phyloP scores from a whole-genome alignment of 2,888 invertebrate genomes.

The Thysanoteuthis rhombus region DNA sequence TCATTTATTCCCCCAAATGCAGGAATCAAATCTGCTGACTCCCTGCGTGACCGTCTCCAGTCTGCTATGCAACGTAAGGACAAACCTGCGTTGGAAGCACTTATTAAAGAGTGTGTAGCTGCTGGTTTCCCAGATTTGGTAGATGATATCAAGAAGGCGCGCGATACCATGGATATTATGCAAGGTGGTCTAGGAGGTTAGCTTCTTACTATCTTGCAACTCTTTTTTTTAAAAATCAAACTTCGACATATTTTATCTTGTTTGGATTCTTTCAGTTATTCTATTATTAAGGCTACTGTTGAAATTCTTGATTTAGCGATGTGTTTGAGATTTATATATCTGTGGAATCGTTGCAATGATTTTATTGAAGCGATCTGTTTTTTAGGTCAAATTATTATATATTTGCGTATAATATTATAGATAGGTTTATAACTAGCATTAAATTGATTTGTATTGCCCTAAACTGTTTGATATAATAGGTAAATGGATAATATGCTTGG shows the following conservation, averaged over 20 bases:
- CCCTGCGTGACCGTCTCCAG: background rate
- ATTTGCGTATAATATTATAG: too few species aligned
- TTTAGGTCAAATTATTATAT: too few species aligned
- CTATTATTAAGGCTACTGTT: too few species aligned
- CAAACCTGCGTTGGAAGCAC: conserved; percentile 20
- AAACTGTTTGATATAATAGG: too few species aligned
- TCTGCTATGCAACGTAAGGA: conserved; percentile 16
- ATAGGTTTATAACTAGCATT: too few species aligned
- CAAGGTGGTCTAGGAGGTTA: background rate
- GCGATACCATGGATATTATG: background rate
- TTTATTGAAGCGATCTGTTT: too few species aligned
- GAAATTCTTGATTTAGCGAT: background rate
- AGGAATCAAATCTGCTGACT: conserved; percentile 21
- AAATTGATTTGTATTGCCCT: too few species aligned
- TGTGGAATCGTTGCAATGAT: background rate
- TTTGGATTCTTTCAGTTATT: background rate
- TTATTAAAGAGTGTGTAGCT: background rate
- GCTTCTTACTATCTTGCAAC: background rate
- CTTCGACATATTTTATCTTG: background rate
- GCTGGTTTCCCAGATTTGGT: conserved; percentile 19
- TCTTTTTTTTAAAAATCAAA: background rate
- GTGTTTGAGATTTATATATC: background rate
- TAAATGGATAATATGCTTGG: background rate
- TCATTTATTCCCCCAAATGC: background rate
- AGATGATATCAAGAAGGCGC: background rate